A percentile compares a stretch with the other conserved stretches of the same genome.
Conservation (phyloP, 2,113 vertebrate genomes). For the Megaleporinus macrocephalus region DNA sequence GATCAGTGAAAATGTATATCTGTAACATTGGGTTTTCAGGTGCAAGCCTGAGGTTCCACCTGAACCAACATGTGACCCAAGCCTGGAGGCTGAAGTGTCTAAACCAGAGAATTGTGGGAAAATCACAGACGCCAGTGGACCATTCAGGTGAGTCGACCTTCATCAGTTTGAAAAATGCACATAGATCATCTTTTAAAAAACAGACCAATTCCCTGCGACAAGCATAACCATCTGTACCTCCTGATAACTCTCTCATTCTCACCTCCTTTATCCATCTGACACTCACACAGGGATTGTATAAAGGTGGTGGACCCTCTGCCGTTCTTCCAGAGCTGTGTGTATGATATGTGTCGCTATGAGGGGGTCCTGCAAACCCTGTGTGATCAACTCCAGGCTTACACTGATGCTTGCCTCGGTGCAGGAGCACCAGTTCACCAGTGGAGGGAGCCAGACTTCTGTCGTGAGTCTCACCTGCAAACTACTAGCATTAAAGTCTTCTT, state of each 20-base stretch:
- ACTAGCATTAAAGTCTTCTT: neutral
- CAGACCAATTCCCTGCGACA: no score
- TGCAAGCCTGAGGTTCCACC: constrained; percentile 66
- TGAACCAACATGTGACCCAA: constrained; percentile 71
- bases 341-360: constrained; percentile 81
- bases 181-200: no score
- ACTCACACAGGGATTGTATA: constrained; percentile 74
- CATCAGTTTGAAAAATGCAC: neutral
- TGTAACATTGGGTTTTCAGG: constrained; percentile 57
- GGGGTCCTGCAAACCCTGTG: constrained; percentile 75
- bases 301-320: constrained; percentile 69
- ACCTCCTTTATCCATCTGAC: neutral
- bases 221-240: neutral
- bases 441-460: constrained; percentile 79
- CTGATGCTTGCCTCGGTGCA: constrained; percentile 75
- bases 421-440: constrained; percentile 78
- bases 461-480: constrained; percentile 69
- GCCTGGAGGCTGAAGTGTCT: constrained; percentile 67
- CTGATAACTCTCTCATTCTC: neutral
- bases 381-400: constrained; percentile 81
- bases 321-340: constrained; percentile 80
- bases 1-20: neutral
- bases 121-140: constrained; percentile 68
- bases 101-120: constrained; percentile 78
- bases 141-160: constrained; percentile 73